Conservation (phyloP, 2,797 vertebrate species). For the Gila robusta region DNA sequence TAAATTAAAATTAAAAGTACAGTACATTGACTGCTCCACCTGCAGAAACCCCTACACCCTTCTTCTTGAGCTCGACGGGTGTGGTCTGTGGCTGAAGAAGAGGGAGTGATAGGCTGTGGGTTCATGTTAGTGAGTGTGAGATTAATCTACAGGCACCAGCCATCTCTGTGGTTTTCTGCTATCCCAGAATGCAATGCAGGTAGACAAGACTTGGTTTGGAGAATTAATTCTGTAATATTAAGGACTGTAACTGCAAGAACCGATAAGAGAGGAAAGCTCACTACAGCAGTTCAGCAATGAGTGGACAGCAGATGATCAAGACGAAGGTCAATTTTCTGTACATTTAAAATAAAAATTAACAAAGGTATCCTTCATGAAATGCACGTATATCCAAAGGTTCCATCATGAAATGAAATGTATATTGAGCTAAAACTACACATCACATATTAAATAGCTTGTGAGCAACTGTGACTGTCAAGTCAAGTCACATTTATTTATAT, state of each 20-base stretch:
- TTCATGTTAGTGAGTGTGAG: slow-evolving; percentile 54
- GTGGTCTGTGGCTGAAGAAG: slow-evolving; percentile 62
- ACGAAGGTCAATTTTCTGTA: not conserved
- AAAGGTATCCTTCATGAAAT: not conserved
- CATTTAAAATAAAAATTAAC: not conserved
- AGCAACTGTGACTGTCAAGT: no score
- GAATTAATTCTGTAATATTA: not conserved
- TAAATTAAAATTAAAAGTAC: not conserved
- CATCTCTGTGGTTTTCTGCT: slow-evolving; percentile 57
- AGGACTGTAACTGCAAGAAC: not conserved
- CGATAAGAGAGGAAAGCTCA: not conserved
- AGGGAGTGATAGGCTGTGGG: slow-evolving; percentile 64
- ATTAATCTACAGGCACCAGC: slow-evolving; percentile 63
- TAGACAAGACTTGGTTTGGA: slow-evolving; percentile 8
- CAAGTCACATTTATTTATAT: no score
- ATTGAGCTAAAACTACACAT: not conserved
- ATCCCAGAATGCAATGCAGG: slow-evolving; percentile 32
- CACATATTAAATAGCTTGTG: not conserved
- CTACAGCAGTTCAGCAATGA: not conserved
- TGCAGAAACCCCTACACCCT: slow-evolving; percentile 46
- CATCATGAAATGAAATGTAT: not conserved
- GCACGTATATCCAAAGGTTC: not conserved
- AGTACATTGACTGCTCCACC: slow-evolving; percentile 35
- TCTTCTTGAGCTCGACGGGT: slow-evolving; percentile 42
- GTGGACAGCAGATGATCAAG: not conserved